Evolutionary conservation across 2,888 invertebrate species (phyloP).

Genomic region (Amiota minor): DNA sequence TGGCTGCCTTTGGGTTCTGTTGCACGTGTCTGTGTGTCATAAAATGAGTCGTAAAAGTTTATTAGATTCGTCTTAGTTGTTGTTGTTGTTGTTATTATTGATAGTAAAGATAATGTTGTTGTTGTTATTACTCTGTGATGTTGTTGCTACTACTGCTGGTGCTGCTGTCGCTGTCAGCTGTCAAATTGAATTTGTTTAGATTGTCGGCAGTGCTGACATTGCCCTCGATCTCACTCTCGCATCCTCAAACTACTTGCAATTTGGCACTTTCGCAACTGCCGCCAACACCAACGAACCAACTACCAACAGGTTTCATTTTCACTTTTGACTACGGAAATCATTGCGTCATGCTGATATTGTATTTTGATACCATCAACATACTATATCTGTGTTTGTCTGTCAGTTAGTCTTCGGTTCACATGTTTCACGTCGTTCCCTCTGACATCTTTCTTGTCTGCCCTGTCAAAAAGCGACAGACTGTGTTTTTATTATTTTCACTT

Average conservation of each 20-base stretch:
- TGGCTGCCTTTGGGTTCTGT: slow-evolving; percentile 34
- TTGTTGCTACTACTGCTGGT: slow-evolving; percentile 28
- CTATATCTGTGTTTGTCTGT: slow-evolving; percentile 23
- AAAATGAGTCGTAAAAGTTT: slow-evolving; percentile 73
- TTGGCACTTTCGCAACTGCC: slow-evolving; percentile 20
- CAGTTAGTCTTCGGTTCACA: slow-evolving; percentile 18
- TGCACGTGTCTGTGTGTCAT: slow-evolving; percentile 70
- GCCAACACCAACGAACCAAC: slow-evolving; percentile 23
- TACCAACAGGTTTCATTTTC: slow-evolving; percentile 60
- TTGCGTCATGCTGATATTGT: slow-evolving; percentile 72
- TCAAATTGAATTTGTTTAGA: slow-evolving; percentile 72
- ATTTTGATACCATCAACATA: slow-evolving; percentile 62
- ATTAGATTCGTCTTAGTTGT: slow-evolving; percentile 67
- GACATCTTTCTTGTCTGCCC: slow-evolving; percentile 13
- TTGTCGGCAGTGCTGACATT: slow-evolving; percentile 51
- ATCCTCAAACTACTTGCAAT: background rate
- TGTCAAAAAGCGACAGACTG: slow-evolving; percentile 40
- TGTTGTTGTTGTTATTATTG: slow-evolving; percentile 44
- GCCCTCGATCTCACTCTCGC: slow-evolving; percentile 28
- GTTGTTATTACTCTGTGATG: slow-evolving; percentile 32
- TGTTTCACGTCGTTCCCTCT: background rate
- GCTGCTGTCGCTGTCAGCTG: slow-evolving; percentile 62
- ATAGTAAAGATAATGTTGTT: too few species aligned
- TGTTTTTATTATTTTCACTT: slow-evolving; percentile 29
- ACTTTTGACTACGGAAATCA: slow-evolving; percentile 66